Base-by-base conservation (phyloP, 1,140 invertebrate species). In the Drosophila obscura region DNA sequence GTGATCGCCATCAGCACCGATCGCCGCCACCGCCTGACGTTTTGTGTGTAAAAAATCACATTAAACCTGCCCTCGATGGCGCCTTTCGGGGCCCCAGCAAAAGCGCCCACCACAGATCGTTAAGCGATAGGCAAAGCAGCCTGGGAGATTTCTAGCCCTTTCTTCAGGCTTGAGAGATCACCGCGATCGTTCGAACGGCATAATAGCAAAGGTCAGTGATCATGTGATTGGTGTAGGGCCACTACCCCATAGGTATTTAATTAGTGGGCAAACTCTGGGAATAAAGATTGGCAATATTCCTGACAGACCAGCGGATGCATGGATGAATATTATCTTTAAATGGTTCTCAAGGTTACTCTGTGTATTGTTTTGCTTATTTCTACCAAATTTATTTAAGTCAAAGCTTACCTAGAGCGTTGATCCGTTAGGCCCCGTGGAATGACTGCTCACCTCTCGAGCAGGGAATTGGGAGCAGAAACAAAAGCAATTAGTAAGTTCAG, bases 31-130 rank as follows among this genome's bases (percentile, higher is more conserved):
- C 31, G 35, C 1, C 35, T 39, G 35, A 39, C 35, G 11, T 39
- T 69, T 68, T 76, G 63, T 78, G 76, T 88, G 83, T 88, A 83
- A 89, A 89, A 87, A 88, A 83, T 89, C 83, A 88, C 83, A 88
- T 88, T 73, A 88, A 88, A 88, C 84, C 78, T 83, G 80, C 84
- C 62, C 80, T 49, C 84, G 62, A 71, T 88, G 84, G 83, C 83
- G 80, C 83, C 83, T 88, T 52, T 43, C 11, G 57, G 44, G 26
- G 1, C 59, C 7, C 22, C 22, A 26, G 15, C 6, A 31, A 11
- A 9, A 50, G 8, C 59, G 59, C 24, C 19, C 51, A 39, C 24
- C 22, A 43, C 24, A 65, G 55, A 64, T 66, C 31, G 52, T 15
- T 39, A 39, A 61, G 50, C 59, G 74, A 64, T 80, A 78, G 35